phyloP scores from a whole-genome alignment of 1,140 invertebrate species.

The Drosophila asahinai region DNA sequence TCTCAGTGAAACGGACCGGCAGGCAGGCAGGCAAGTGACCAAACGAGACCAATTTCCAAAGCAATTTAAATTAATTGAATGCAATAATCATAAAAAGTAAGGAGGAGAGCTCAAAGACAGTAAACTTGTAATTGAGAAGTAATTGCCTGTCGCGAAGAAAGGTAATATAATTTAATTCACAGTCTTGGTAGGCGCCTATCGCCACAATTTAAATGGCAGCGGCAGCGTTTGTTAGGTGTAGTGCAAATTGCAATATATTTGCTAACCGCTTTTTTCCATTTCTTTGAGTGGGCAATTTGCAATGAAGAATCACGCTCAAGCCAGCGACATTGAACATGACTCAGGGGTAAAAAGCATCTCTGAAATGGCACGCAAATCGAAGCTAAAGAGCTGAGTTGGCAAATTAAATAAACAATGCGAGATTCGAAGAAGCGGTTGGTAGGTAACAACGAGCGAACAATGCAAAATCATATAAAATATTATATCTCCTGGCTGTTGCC shows the following conservation, averaged over 20 bases:
- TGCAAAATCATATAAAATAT: conserved; percentile 60
- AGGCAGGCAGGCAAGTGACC: conserved; percentile 31
- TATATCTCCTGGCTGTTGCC: conserved; percentile 32
- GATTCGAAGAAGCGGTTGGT: conserved; percentile 31
- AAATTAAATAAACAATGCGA: conserved; percentile 50
- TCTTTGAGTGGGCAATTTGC: conserved; percentile 2
- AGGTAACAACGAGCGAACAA: conserved; percentile 49
- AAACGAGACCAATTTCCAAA: conserved; percentile 74
- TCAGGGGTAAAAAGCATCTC: conserved; percentile 34
- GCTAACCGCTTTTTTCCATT: conserved; percentile 7
- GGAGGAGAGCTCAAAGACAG: conserved; percentile 49
- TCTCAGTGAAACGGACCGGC: conserved; percentile 6
- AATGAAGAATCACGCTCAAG: conserved; percentile 14
- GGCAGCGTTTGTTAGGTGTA: conserved; percentile 13
- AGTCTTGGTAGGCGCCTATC: conserved; percentile 40
- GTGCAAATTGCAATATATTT: conserved; percentile 13
- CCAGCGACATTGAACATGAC: conserved; percentile 51
- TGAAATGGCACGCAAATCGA: conserved; percentile 65
- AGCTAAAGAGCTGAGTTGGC: conserved; percentile 43
- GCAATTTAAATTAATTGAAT: conserved; percentile 82
- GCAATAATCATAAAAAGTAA: conserved; percentile 72
- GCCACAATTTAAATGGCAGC: conserved; percentile 31
- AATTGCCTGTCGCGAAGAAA: conserved; percentile 61
- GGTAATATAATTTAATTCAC: conserved; percentile 52
- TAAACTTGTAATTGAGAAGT: conserved; percentile 80